Evolutionary conservation across 2,113 vertebrate genomes (phyloP), one percentile per base, ranked within the genome.

Genomic region (Colius striatus): DNA sequence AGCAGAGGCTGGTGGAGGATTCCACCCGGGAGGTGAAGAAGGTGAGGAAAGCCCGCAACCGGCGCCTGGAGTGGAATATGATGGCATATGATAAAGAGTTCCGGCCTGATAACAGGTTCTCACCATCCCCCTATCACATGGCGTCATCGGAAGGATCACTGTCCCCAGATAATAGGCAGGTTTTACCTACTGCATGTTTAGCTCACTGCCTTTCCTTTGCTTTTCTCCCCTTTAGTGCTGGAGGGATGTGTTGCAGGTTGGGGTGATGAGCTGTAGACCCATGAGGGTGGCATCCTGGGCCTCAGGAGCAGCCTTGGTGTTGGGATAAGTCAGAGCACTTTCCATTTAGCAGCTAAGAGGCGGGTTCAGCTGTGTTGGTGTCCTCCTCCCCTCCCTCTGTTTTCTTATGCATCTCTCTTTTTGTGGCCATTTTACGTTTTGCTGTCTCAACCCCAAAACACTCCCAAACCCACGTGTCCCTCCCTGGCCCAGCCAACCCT

Each of bases 31-130:
- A 99, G 94, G 99, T 99, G 90, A 99, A 99, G 97, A 99, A 99
- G 98, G 99, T 99, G 86, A 97, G 99, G 36, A 99, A 99, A 95
- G 99, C 99, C 48, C 98, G 99, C 29, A 99, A 99, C 96, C 98
- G 99, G 8, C 98, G 99, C 6, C 98, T 99, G 97, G 99, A 99
- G 96, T 99, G 99, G 99, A 99, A 99, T 93, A 98, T 99, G 88
- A 98, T 99, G 98, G 99, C 98, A 6, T 99, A 99, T 60, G 99
- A 99, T 96, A 99, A 99, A 95, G 99, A 99, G 96, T 99, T 99
- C 95, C 98, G 99, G 76, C 99, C 99, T 0, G 99, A 99, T 84
- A 98, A 98, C 90, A 97, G 98, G 91, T 98, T 99, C 96, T 99
- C 99, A 47, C 98, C 99, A 61, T 99, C 99, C 27, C 99, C 99